Conservation (phyloP, 2,113 vertebrate genomes). For the Cynopterus brachyotis region DNA sequence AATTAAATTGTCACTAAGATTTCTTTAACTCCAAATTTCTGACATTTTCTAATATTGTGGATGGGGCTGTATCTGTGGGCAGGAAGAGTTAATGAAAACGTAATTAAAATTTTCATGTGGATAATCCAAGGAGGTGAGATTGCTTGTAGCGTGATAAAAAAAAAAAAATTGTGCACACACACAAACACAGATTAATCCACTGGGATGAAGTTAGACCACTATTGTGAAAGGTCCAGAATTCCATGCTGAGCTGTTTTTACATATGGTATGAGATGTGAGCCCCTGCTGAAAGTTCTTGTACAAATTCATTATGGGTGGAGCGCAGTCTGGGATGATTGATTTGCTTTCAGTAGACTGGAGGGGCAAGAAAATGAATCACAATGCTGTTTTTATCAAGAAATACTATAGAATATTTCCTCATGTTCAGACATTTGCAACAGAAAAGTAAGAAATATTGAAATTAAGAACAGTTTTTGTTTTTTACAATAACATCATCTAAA, state of each 20-base stretch:
- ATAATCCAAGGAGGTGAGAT: neutral
- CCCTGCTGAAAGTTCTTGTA: neutral
- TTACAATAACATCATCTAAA: slow-evolving; percentile 15
- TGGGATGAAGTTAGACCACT: neutral
- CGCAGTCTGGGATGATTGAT: neutral
- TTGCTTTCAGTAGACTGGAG: neutral
- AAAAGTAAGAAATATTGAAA: neutral
- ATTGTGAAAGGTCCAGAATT: neutral
- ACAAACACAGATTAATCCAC: neutral
- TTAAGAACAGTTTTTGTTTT: neutral
- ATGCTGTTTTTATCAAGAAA: neutral
- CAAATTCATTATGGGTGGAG: neutral
- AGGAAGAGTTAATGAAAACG: neutral
- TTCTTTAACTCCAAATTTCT: neutral
- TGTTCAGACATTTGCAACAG: neutral
- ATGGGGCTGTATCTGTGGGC: neutral
- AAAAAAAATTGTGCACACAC: neutral
- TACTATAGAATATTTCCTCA: neutral
- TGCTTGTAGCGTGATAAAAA: neutral
- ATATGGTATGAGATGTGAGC: neutral
- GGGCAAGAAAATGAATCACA: neutral
- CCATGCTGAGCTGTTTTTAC: neutral
- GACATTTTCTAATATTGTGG: neutral
- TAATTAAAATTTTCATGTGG: neutral
- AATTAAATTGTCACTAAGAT: neutral